Conservation (phyloP, 2,888 invertebrate species). For the Matsumyia berberina region DNA sequence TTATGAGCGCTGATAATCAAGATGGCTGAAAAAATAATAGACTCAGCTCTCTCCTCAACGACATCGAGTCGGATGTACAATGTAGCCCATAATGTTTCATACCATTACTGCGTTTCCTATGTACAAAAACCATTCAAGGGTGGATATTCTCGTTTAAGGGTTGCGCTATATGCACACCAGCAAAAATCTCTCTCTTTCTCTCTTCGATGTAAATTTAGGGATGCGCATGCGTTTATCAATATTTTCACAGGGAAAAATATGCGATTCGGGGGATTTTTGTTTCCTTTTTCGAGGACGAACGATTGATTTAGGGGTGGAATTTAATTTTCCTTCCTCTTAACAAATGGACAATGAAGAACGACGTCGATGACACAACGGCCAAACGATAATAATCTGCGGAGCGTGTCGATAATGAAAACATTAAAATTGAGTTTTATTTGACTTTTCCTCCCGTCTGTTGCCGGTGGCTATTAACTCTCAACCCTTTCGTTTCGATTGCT, state of each 20-base stretch:
- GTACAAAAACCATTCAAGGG: conserved; percentile 50
- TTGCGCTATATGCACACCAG: conserved; percentile 51
- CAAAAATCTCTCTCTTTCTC: conserved; percentile 26
- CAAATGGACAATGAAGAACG: conserved; percentile 56
- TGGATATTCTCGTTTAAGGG: conserved; percentile 59
- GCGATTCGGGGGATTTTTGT: conserved; percentile 26
- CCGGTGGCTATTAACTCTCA: conserved; percentile 52
- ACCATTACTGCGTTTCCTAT: conserved; percentile 52
- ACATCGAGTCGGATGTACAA: not conserved
- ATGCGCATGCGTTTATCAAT: conserved; percentile 71
- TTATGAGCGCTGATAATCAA: conserved; percentile 76
- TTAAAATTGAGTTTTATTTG: conserved; percentile 76
- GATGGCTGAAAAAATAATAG: conserved; percentile 75
- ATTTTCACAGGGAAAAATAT: conserved; percentile 57
- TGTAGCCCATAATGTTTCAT: conserved; percentile 27
- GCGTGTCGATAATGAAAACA: conserved; percentile 76
- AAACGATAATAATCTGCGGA: conserved; percentile 72
- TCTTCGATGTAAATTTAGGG: conserved; percentile 29
- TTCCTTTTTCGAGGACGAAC: not conserved
- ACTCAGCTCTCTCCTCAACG: conserved; percentile 7
- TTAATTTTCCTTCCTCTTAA: conserved; percentile 50
- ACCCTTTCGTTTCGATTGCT: conserved; percentile 50
- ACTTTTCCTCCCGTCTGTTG: conserved; percentile 45
- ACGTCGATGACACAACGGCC: conserved; percentile 57
- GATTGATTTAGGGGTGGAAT: conserved; percentile 54